Conservation (phyloP, 2,797 vertebrate genomes). For the Enteromius afrohamiltoni region DNA sequence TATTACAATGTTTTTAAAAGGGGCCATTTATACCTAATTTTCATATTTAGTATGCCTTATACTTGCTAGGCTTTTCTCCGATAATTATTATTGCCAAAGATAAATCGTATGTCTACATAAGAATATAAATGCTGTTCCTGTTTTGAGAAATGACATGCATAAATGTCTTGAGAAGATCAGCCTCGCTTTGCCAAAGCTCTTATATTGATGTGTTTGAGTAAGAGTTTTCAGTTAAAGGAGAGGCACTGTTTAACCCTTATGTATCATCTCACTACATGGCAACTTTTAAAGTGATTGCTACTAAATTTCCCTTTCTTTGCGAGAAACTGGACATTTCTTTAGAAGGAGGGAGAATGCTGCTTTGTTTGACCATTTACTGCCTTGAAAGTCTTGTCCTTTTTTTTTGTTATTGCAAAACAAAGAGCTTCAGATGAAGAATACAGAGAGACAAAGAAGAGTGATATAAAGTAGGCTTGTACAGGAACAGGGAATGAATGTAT, state of each 20-base stretch:
- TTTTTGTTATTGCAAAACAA: background rate
- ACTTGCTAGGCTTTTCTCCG: constrained; percentile 14
- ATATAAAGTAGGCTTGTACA: background rate
- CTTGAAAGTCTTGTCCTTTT: constrained; percentile 33
- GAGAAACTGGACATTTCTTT: constrained; percentile 40
- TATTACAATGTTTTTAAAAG: constrained; percentile 12
- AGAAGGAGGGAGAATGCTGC: constrained; percentile 57
- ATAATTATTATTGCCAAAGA: constrained; percentile 56
- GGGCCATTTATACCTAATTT: background rate
- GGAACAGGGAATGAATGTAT: constrained; percentile 52
- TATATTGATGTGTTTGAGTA: background rate
- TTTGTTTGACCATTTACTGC: constrained; percentile 54
- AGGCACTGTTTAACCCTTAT: constrained; percentile 41
- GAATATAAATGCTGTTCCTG: constrained; percentile 39
- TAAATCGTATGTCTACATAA: constrained; percentile 16
- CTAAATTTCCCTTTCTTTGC: constrained; percentile 34
- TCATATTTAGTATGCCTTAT: constrained; percentile 33
- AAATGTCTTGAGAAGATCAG: background rate
- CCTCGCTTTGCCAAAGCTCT: constrained; percentile 22
- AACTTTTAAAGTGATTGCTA: constrained; percentile 39
- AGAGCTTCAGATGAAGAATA: background rate
- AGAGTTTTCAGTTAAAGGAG: constrained; percentile 29
- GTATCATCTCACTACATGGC: constrained; percentile 16
- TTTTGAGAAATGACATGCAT: constrained; percentile 35
- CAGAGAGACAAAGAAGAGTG: background rate